These are phyloP conservation scores for Haliaeetus vocifer DNA, from an alignment of 2,797 vertebrate genomes.

Conservation along the genomic window DNA sequence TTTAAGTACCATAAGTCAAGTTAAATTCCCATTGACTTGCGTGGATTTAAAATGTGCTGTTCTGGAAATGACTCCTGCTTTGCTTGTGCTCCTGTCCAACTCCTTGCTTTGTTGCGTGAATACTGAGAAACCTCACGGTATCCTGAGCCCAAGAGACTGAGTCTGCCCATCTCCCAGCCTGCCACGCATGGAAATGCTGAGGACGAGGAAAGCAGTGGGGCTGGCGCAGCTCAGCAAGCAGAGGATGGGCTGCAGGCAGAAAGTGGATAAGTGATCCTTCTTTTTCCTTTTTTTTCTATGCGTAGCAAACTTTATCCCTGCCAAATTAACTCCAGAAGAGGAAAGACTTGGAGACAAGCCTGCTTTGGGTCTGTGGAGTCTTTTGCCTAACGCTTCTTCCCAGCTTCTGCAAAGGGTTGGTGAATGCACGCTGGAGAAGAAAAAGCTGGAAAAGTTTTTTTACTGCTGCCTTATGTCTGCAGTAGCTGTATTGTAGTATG, in stretches of 20 bases:
- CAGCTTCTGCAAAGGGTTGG: background rate
- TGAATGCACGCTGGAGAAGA: background rate
- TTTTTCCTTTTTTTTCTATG: background rate
- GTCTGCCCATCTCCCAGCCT: background rate
- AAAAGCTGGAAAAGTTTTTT: background rate
- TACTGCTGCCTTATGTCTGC: background rate
- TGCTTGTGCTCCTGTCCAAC: background rate
- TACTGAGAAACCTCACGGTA: accelerated
- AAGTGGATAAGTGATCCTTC: accelerated
- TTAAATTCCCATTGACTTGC: background rate
- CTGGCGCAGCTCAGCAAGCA: background rate
- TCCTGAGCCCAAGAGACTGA: background rate
- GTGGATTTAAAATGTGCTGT: background rate
- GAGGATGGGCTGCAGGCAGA: background rate
- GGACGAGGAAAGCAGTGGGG: background rate
- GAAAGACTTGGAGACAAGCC: background rate
- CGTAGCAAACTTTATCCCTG: background rate
- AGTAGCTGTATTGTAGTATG: background rate
- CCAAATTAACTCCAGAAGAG: accelerated
- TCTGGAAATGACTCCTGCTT: background rate
- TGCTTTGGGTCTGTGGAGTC: background rate
- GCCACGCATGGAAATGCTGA: accelerated
- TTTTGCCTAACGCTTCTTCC: background rate
- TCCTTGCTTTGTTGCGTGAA: background rate
- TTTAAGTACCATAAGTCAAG: accelerated